Evolutionary conservation across 2,888 invertebrate species (phyloP).

Genomic region (Gibbula magus): DNA sequence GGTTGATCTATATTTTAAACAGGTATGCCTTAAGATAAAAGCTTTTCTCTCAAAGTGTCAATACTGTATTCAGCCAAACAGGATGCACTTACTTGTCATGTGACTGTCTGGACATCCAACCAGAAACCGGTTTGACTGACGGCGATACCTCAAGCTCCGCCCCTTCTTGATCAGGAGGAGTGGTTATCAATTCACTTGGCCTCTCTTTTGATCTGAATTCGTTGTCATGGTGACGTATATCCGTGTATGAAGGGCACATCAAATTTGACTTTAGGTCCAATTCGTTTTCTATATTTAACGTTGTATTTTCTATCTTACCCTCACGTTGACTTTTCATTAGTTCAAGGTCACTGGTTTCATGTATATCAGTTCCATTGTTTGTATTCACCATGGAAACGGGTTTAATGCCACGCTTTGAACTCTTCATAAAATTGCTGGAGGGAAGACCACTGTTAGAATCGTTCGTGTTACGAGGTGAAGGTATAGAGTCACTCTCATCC

Average conservation of each 20-base stretch:
- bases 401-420: background rate
- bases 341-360: no score
- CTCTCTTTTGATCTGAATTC: background rate
- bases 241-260: background rate
- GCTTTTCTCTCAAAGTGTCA: no score
- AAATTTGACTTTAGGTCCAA: background rate
- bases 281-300: background rate
- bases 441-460: background rate
- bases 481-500: background rate
- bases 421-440: background rate
- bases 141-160: background rate
- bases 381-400: background rate
- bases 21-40: no score
- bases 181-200: background rate
- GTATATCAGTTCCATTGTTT: background rate
- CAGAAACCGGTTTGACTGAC: background rate
- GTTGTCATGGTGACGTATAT: background rate
- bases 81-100: background rate
- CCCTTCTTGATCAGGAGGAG: background rate
- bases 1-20: no score
- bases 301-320: background rate
- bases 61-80: no score
- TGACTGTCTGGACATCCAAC: background rate
- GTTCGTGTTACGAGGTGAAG: background rate
- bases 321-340: background rate